A percentile compares a stretch with the other conserved stretches of the same genome.
Conservation (phyloP, 2,888 invertebrate species). For the Geophilus truncorum region DNA sequence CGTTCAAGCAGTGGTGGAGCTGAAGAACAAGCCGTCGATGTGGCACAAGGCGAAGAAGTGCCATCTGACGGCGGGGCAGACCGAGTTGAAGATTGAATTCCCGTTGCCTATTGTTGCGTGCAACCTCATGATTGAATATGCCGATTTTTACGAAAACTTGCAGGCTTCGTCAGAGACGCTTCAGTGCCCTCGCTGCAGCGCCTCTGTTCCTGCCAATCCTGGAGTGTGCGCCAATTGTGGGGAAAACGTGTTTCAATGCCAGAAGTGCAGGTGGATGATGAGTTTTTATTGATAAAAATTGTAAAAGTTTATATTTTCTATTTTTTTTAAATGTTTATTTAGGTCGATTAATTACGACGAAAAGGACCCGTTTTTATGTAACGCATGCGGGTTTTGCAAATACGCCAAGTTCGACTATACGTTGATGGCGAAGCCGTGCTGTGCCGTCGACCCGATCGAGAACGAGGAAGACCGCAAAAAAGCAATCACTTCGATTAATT, state of each 20-base stretch:
- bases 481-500: conserved; percentile 85
- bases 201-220: conserved; percentile 93
- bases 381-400: conserved; percentile 98
- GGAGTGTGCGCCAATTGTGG: conserved; percentile 96
- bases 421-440: conserved; percentile 82
- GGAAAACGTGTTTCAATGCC: conserved; percentile 98
- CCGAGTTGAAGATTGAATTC: conserved; percentile 94
- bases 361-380: conserved; percentile 97
- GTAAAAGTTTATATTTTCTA: not conserved
- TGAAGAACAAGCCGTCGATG: conserved; percentile 91
- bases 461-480: conserved; percentile 95
- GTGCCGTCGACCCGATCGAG: conserved; percentile 95
- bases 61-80: conserved; percentile 81
- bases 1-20: conserved; percentile 93
- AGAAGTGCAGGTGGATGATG: conserved; percentile 77
- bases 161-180: conserved; percentile 88
- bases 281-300: not conserved
- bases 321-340: conserved; percentile 34
- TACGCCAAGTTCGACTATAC: conserved; percentile 98
- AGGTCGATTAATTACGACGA: conserved; percentile 98
- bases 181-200: conserved; percentile 93
- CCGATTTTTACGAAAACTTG: conserved; percentile 94
- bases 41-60: conserved; percentile 97
- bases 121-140: conserved; percentile 97
- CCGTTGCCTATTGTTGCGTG: conserved; percentile 95